A percentile compares a stretch with the other conserved stretches of the same genome.
These are phyloP conservation scores for Crotalus tigris DNA, from an alignment of 2,113 vertebrate species.

Conservation along the genomic window DNA sequence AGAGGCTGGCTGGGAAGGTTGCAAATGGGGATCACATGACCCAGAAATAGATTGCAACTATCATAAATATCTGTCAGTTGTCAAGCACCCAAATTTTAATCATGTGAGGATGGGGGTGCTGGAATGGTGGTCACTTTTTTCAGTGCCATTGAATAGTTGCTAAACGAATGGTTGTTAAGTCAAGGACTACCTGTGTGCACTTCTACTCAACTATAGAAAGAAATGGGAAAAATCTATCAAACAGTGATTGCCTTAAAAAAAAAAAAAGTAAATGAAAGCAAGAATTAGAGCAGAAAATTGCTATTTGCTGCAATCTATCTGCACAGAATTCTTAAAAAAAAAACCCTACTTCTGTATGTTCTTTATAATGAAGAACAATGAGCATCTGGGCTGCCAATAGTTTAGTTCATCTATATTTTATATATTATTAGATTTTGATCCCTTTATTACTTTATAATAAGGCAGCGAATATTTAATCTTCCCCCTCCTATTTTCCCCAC, in stretches of 20 bases:
- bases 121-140: not conserved
- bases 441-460: not conserved
- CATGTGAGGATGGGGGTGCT: not conserved
- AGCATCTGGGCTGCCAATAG: too few species aligned
- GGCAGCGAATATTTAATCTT: too few species aligned
- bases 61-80: not conserved
- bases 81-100: not conserved
- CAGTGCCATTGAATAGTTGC: not conserved
- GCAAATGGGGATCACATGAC: not conserved
- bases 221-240: not conserved
- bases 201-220: accelerated
- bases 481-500: not conserved
- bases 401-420: not conserved
- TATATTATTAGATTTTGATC: not conserved
- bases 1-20: not conserved
- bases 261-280: not conserved
- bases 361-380: not conserved
- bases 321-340: not conserved
- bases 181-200: not conserved
- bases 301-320: not conserved
- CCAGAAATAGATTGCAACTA: not conserved
- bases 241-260: not conserved
- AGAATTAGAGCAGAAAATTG: not conserved
- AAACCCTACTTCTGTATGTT: not conserved
- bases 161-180: not conserved